Base-by-base conservation (phyloP, 2,113 vertebrate genomes). In the Nerophis lumbriciformis region DNA sequence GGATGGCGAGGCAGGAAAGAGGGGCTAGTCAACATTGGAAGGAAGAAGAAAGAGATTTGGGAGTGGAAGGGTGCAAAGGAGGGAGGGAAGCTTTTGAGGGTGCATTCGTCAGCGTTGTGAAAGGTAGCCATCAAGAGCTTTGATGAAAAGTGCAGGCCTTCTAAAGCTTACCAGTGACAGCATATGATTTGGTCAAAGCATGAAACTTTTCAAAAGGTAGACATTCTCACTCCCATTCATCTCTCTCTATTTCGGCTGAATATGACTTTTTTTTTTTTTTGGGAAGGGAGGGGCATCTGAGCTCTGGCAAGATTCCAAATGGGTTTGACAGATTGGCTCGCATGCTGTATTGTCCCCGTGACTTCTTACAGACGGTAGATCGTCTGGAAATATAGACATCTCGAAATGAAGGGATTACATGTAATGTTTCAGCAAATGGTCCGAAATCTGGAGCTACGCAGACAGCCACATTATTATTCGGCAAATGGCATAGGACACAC, bases 171-270 rank as follows among this genome's bases (percentile, higher is more conserved):
- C 75, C 75, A 85, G 78, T 88, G 87, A 88, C 87, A 88, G 87
- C 87, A 83, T 88, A 88, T 88, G 87, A 88, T 88, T 88, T 88
- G 85, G 85, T 88, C 87, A 87, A 88, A 88, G 85, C 83, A 78
- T 78, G 77, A 70, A 81, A 83, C 85, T 79, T 87, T 88, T 87
- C 77, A 85, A 85, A 28, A 87, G 80, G 85, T 84, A 82, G 79
- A 87, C 85, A 85, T 82, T 79, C 79, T 83, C 71, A 65, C 72
- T 83, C 71, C 67, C 55, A 75, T 81, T 85, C 83, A 83, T 85
- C 75, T 76, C 72, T 61, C 68, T 58, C 61, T 9, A 45, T 45
- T 45, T 49, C 6, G 51, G 73, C 67, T 82, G 74, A 83, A 71
- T 84, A 67, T 81, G 83, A 85, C 75, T 85, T 19, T 19, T 87